These are phyloP conservation scores for Gobio gobio DNA, from an alignment of 2,113 vertebrate genomes.

Conservation along the genomic window DNA sequence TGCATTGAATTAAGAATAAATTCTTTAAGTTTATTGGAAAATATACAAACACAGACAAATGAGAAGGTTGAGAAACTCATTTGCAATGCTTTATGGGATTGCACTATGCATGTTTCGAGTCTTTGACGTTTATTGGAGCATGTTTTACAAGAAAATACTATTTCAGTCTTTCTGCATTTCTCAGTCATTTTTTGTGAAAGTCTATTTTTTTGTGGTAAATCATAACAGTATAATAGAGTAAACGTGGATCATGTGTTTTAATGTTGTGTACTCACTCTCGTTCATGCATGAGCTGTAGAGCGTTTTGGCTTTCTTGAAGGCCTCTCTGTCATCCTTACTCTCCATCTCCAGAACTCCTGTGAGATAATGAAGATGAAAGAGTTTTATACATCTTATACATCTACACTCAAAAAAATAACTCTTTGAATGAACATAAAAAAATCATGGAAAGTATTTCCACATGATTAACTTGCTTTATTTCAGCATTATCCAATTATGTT, in stretches of 20 bases:
- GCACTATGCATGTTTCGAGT: not conserved
- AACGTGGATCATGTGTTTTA: not conserved
- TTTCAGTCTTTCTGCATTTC: not conserved
- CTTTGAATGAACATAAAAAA: too few species aligned
- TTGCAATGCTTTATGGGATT: too few species aligned
- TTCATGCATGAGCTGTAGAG: conserved; percentile 97
- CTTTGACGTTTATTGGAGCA: too few species aligned
- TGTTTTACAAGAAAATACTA: too few species aligned
- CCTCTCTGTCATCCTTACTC: conserved; percentile 81
- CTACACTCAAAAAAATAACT: too few species aligned
- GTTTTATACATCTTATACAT: not conserved
- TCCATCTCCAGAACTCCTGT: conserved; percentile 88
- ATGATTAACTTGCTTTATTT: too few species aligned
- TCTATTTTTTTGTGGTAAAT: not conserved
- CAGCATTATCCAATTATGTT: too few species aligned
- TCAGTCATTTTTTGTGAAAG: not conserved
- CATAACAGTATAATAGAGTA: not conserved
- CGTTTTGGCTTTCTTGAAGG: conserved; percentile 89
- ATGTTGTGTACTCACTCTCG: conserved; percentile 81
- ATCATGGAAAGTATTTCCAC: too few species aligned
- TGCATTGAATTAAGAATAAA: not conserved
- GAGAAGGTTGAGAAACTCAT: not conserved
- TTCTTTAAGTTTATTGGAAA: not conserved
- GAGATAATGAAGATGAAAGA: not conserved
- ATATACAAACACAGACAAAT: not conserved